These are phyloP conservation scores for Corticium candelabrum DNA, from an alignment of 37 sponge, comb jelly and placozoan genomes.

Conservation along the genomic window DNA sequence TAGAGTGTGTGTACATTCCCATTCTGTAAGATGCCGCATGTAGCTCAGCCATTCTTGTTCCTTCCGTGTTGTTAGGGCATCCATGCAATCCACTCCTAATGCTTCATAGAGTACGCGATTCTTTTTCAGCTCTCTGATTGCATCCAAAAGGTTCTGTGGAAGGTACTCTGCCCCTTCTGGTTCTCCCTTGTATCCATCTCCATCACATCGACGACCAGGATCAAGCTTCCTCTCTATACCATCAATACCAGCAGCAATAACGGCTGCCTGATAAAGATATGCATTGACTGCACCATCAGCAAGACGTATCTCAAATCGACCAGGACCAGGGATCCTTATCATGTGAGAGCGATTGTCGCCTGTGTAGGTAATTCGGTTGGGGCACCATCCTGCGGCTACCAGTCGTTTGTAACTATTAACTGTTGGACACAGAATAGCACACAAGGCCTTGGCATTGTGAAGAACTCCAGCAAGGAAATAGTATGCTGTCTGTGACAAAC, in stretches of 20 bases:
- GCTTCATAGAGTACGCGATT: not conserved
- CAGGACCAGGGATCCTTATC: not conserved
- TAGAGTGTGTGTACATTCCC: not conserved
- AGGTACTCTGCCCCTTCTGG: not conserved
- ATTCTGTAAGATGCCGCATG: not conserved
- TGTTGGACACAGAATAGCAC: conserved; percentile 1
- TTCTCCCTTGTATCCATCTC: not conserved
- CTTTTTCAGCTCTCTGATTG: not conserved
- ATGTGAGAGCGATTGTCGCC: not conserved
- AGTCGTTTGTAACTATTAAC: not conserved
- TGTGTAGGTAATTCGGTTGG: not conserved
- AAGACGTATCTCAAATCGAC: not conserved
- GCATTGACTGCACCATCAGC: not conserved
- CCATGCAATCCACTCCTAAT: not conserved
- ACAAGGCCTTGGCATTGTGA: not conserved
- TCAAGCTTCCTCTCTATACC: not conserved
- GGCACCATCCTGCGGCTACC: not conserved
- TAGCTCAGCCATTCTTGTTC: not conserved
- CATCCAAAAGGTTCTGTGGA: not conserved
- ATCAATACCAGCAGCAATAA: not conserved
- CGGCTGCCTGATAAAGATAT: not conserved
- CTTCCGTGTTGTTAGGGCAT: not conserved
- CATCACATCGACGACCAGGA: not conserved
- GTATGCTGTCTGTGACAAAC: not conserved
- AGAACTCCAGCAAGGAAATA: not conserved